phyloP scores from a whole-genome alignment of 1,140 invertebrate genomes.

The Drosophila punjabiensis region DNA sequence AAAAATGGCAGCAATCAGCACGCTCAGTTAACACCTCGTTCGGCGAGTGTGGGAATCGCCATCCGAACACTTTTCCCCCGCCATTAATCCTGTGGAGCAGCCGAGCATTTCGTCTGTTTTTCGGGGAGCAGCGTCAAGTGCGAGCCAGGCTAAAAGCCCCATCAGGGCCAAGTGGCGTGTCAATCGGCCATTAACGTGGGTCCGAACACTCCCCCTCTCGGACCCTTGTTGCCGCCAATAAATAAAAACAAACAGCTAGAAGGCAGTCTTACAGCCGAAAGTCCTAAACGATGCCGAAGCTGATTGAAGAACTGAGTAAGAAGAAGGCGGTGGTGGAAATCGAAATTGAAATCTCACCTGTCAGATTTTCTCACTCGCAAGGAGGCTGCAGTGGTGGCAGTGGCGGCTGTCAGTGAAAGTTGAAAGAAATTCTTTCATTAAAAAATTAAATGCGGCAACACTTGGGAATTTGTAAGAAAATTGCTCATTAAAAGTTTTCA shows the following conservation, averaged over 20 bases:
- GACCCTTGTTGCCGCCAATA: conserved; percentile 48
- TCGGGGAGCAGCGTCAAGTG: conserved; percentile 17
- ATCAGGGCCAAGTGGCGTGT: conserved; percentile 80
- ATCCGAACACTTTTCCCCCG: conserved; percentile 9
- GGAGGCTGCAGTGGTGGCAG: background rate
- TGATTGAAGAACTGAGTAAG: conserved; percentile 29
- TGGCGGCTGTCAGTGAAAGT: background rate
- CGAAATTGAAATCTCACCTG: conserved; percentile 17
- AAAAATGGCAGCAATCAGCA: conserved; percentile 83
- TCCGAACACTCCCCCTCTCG: conserved; percentile 14
- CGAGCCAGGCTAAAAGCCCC: conserved; percentile 42
- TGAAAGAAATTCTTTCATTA: conserved; percentile 66
- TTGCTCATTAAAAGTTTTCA: conserved; percentile 84
- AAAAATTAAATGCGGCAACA: conserved; percentile 81
- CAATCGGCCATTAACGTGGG: conserved; percentile 80
- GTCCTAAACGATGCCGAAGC: conserved; percentile 38
- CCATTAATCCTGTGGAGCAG: conserved; percentile 58
- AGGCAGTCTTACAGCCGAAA: conserved; percentile 1
- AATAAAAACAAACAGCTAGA: conserved; percentile 63
- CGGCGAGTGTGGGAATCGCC: conserved; percentile 20
- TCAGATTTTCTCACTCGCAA: conserved; percentile 22
- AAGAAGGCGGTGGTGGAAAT: conserved; percentile 2
- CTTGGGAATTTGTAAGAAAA: conserved; percentile 80
- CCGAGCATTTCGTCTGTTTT: conserved; percentile 46
- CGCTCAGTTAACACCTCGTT: conserved; percentile 81